Conservation (phyloP, 2,888 invertebrate species). For the Eulithis prunata region DNA sequence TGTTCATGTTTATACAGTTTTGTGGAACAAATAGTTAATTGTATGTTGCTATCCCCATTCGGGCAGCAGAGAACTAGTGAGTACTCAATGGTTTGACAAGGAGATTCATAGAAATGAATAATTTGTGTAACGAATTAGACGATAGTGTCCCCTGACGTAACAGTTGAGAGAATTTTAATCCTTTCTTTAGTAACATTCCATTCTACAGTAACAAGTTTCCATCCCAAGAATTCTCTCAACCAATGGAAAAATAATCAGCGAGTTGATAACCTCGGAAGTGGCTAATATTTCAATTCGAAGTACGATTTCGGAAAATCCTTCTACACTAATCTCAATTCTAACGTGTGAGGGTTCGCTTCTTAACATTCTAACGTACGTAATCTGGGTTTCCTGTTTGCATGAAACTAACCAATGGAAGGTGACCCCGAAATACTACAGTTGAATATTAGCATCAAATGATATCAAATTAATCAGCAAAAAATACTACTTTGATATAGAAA, state of each 20-base stretch:
- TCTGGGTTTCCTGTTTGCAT: conserved; percentile 46
- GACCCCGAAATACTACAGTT: conserved; percentile 6
- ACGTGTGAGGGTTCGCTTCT: conserved; percentile 42
- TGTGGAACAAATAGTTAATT: conserved; percentile 23
- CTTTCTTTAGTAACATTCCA: conserved; percentile 13
- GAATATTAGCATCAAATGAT: neutral
- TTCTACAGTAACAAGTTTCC: conserved; percentile 12
- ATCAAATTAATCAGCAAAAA: neutral
- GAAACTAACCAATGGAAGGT: conserved; percentile 41
- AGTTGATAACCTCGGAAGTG: neutral
- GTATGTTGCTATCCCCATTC: conserved; percentile 9
- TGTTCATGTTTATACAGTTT: conserved; percentile 33
- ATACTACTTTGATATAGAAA: neutral
- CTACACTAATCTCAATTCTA: conserved; percentile 13
- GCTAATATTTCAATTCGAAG: conserved; percentile 8
- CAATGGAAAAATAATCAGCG: neutral
- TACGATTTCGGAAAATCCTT: neutral
- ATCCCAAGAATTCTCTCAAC: conserved; percentile 17
- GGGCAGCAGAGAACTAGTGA: conserved; percentile 15
- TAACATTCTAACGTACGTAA: conserved; percentile 46
- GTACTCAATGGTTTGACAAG: conserved; percentile 17
- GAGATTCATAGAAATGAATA: conserved; percentile 5
- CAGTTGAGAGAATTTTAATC: conserved; percentile 18
- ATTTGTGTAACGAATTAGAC: neutral
- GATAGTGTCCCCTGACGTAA: neutral